Evolutionary conservation across 2,797 vertebrate species (phyloP).

Genomic region (Lateolabrax maculatus): DNA sequence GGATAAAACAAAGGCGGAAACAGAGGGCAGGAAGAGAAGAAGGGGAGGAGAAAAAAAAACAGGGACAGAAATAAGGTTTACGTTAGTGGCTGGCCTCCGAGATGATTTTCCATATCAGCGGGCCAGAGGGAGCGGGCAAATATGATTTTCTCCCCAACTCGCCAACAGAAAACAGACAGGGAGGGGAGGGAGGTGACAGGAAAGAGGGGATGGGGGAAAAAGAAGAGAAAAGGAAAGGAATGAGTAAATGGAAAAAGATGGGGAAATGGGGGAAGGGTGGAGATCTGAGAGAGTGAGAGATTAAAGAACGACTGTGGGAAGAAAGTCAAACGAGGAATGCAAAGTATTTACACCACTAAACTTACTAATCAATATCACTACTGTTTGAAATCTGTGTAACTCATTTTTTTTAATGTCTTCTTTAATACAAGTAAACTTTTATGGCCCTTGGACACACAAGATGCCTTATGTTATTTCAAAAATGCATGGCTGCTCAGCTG

Average conservation of each 20-base stretch:
- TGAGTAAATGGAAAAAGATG: slow-evolving; percentile 67
- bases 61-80: slow-evolving; percentile 81
- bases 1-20: slow-evolving; percentile 75
- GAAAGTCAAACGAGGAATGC: slow-evolving; percentile 47
- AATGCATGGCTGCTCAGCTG: slow-evolving; percentile 42
- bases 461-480: slow-evolving; percentile 30
- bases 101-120: slow-evolving; percentile 86
- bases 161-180: slow-evolving; percentile 81
- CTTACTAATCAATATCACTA: slow-evolving; percentile 32
- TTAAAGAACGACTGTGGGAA: slow-evolving; percentile 56
- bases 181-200: slow-evolving; percentile 59
- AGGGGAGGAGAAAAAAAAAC: slow-evolving; percentile 33
- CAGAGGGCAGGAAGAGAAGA: slow-evolving; percentile 62
- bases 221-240: slow-evolving; percentile 43
- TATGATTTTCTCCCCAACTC: slow-evolving; percentile 84
- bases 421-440: slow-evolving; percentile 35
- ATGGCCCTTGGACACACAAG: slow-evolving; percentile 6
- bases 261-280: slow-evolving; percentile 39
- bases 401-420: slow-evolving; percentile 5
- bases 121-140: slow-evolving; percentile 82
- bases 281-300: slow-evolving; percentile 42
- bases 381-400: slow-evolving; percentile 44
- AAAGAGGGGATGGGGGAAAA: slow-evolving; percentile 46
- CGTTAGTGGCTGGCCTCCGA: slow-evolving; percentile 79
- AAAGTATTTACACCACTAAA: slow-evolving; percentile 28